A percentile compares a stretch with the other conserved stretches of the same genome.
These are phyloP conservation scores for Hydra vulgaris DNA, from an alignment of 30 jellyfish, hydroid and myxozoan genomes.

Conservation along the genomic window DNA sequence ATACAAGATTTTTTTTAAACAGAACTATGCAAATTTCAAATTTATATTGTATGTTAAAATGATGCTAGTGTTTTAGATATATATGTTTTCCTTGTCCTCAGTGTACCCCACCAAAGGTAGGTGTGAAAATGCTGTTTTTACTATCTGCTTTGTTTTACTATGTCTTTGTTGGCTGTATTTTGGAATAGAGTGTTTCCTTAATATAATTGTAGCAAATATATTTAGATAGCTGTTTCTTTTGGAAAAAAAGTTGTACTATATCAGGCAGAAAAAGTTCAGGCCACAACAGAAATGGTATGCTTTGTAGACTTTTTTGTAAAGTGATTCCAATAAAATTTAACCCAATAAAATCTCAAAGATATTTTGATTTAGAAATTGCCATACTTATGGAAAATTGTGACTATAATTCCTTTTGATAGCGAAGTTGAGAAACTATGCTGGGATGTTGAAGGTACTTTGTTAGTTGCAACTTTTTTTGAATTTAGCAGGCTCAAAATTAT, in stretches of 20 bases:
- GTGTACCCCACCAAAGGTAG: no score
- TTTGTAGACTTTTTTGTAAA: neutral
- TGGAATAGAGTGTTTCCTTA: no score
- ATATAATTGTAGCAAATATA: neutral
- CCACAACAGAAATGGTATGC: slow-evolving; percentile 18
- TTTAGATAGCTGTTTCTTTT: slow-evolving; percentile 85
- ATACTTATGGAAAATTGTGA: slow-evolving; percentile 53
- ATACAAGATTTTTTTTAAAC: no score
- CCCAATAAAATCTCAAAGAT: no score
- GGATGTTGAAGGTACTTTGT: slow-evolving; percentile 70
- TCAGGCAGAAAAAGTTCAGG: slow-evolving; percentile 38
- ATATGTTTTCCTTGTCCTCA: no score
- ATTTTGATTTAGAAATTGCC: slow-evolving; percentile 49
- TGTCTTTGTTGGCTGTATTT: neutral
- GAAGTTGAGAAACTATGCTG: slow-evolving; percentile 59
- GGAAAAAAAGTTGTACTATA: slow-evolving; percentile 53
- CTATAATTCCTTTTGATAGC: slow-evolving; percentile 27
- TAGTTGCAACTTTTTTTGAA: no score
- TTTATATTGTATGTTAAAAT: no score
- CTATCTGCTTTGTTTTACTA: neutral
- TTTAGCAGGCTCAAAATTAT: neutral
- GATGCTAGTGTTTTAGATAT: no score
- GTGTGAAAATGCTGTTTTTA: no score
- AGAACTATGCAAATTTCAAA: no score
- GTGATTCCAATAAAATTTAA: no score